These are phyloP conservation scores for Falco peregrinus DNA, from an alignment of 2,797 vertebrate genomes.

Conservation along the genomic window DNA sequence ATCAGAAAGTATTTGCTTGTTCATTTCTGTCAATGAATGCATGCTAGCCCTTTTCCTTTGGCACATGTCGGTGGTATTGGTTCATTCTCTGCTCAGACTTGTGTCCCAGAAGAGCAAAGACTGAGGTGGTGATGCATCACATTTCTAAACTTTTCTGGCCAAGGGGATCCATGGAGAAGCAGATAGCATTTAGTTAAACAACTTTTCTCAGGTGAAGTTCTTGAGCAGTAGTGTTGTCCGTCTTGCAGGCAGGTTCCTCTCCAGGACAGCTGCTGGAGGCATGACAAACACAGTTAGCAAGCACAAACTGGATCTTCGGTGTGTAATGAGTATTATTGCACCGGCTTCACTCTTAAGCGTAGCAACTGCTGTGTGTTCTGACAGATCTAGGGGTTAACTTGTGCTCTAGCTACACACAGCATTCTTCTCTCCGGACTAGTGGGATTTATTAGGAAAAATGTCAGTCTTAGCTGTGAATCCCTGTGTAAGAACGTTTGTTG, in stretches of 20 bases:
- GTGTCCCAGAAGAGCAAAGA: not conserved
- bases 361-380: not conserved
- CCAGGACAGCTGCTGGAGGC: not conserved
- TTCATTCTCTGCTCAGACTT: not conserved
- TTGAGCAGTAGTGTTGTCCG: not conserved
- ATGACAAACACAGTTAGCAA: no score
- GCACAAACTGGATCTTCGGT: not conserved
- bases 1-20: not conserved
- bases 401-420: not conserved
- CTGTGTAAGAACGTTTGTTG: not conserved
- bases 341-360: not conserved
- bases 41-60: not conserved
- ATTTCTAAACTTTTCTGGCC: not conserved
- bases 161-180: not conserved
- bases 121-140: not conserved
- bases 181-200: not conserved
- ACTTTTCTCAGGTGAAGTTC: rapidly evolving
- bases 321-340: not conserved
- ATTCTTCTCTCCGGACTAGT: not conserved
- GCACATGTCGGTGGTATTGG: not conserved
- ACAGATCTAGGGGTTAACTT: not conserved
- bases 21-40: not conserved
- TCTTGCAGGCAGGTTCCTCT: not conserved
- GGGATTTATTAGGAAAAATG: not conserved
- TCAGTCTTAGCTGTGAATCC: not conserved